Conservation (phyloP, 2,113 vertebrate species). For the Hypanus sabinus region DNA sequence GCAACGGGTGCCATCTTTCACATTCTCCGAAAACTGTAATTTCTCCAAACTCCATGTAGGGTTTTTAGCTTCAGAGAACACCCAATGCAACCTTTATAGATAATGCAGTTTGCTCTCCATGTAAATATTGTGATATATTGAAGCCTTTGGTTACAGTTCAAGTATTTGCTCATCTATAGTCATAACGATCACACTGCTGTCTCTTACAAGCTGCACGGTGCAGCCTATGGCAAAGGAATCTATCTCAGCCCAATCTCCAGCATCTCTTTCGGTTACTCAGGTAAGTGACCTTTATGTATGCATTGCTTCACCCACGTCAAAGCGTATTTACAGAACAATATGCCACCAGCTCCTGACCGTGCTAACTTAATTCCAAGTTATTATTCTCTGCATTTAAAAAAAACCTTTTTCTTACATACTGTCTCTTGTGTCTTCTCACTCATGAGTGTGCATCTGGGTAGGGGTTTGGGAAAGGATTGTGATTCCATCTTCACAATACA, state of each 20-base stretch:
- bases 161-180: constrained; percentile 36
- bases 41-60: background rate
- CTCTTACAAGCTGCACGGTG: constrained; percentile 95
- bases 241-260: constrained; percentile 99
- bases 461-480: too few species aligned
- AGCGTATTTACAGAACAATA: background rate
- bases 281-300: constrained; percentile 64
- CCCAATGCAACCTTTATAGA: too few species aligned
- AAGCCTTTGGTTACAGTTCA: constrained; percentile 32
- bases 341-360: background rate
- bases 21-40: background rate
- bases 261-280: constrained; percentile 99
- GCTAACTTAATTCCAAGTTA: too few species aligned
- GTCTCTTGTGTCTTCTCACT: too few species aligned
- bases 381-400: too few species aligned
- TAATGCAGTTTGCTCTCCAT: background rate
- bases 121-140: constrained; percentile 14
- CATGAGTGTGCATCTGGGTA: too few species aligned
- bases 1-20: too few species aligned
- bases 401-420: too few species aligned
- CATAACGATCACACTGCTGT: constrained; percentile 63
- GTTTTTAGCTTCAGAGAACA: background rate
- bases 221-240: constrained; percentile 99
- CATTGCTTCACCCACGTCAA: constrained; percentile 38
- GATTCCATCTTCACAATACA: too few species aligned